Evolutionary conservation across 2,113 vertebrate species (phyloP).

Genomic region (Anoplopoma fimbria): DNA sequence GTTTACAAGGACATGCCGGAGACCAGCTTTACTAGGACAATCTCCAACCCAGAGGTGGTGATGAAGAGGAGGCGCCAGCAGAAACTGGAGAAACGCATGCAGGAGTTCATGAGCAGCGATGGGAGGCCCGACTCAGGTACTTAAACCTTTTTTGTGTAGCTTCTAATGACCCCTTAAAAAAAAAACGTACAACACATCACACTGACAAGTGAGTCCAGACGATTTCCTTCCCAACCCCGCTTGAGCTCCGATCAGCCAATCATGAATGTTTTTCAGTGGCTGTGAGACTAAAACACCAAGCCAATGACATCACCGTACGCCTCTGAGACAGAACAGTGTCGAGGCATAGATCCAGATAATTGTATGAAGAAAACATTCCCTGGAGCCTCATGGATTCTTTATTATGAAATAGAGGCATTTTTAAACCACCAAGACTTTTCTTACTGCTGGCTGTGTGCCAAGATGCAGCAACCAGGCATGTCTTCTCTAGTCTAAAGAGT

Average conservation of each 20-base stretch:
- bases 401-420: not conserved
- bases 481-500: not conserved
- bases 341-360: not conserved
- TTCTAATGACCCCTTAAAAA: not conserved
- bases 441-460: not conserved
- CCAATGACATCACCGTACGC: no score
- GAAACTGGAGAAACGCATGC: slow-evolving; percentile 96
- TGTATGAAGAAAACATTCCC: not conserved
- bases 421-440: not conserved
- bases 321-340: not conserved
- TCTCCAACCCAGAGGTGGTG: slow-evolving; percentile 98
- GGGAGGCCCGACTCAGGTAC: slow-evolving; percentile 95
- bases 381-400: not conserved
- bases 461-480: not conserved
- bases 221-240: not conserved
- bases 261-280: not conserved
- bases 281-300: not conserved
- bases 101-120: slow-evolving; percentile 95
- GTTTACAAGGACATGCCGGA: slow-evolving; percentile 99
- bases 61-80: slow-evolving; percentile 98
- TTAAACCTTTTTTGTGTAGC: not conserved
- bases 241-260: not conserved
- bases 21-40: slow-evolving; percentile 98
- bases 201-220: not conserved
- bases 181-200: not conserved